Evolutionary conservation across 2,113 vertebrate species (phyloP).

Genomic region (Crotophaga sulcirostris): DNA sequence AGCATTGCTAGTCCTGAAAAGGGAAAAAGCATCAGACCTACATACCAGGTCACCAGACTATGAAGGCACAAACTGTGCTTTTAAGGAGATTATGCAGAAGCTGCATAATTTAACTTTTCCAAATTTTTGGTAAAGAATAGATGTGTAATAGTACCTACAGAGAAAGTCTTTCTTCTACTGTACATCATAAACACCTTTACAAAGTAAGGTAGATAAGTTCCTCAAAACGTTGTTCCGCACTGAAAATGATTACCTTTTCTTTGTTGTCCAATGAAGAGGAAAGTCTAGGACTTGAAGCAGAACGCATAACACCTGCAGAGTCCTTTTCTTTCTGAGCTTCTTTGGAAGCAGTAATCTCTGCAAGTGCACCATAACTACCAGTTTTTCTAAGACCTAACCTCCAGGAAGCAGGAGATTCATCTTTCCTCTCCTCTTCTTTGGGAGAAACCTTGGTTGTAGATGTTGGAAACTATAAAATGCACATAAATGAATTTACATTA

Average conservation of each 20-base stretch:
- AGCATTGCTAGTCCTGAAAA: background rate
- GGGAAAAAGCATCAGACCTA: background rate
- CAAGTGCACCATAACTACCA: slow-evolving; percentile 94
- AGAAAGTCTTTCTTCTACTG: background rate
- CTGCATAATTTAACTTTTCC: background rate
- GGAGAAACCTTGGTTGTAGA: slow-evolving; percentile 84
- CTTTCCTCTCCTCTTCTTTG: slow-evolving; percentile 94
- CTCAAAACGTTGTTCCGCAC: background rate
- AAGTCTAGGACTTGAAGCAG: slow-evolving; percentile 96
- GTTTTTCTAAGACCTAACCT: slow-evolving; percentile 93
- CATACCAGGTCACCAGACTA: background rate
- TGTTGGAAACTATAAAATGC: slow-evolving; percentile 78
- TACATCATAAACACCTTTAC: background rate
- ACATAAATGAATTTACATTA: background rate
- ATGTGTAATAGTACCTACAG: background rate
- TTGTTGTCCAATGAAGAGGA: slow-evolving; percentile 96
- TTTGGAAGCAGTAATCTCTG: slow-evolving; percentile 94
- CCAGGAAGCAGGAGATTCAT: slow-evolving; percentile 97
- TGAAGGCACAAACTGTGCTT: background rate
- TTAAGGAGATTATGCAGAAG: background rate
- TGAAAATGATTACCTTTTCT: slow-evolving; percentile 83
- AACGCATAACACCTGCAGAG: slow-evolving; percentile 92
- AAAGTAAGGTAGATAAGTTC: background rate
- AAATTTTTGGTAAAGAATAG: background rate
- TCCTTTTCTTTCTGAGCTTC: slow-evolving; percentile 96